Evolutionary conservation across 2,888 invertebrate species (phyloP), one percentile per base, ranked within the genome.

Genomic region (Diplazon laetatorius): DNA sequence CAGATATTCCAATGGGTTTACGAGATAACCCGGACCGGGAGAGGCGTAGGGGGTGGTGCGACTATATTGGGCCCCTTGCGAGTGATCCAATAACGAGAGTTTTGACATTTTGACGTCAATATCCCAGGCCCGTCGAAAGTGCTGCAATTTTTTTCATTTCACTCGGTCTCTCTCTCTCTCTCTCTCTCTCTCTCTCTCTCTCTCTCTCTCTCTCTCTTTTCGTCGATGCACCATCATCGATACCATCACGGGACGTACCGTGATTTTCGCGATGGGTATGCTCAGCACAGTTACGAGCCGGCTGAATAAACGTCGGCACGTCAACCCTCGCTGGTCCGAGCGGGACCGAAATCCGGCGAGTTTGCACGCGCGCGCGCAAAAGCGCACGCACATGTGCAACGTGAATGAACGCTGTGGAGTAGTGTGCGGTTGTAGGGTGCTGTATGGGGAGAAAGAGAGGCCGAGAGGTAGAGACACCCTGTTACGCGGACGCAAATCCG

Each of bases 61-160:
- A 30, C 55, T 16, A 30, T 65, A 63, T 63, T 42, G 62, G 57
- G 46, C 30, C 59, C 59, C 42, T 66, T 37, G 20, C 60, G 35
- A 16, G 77, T 65, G 63, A 78, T 75, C 78, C 78, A 78, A 78
- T 78, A 78, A 75, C 75, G 71, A 72, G 75, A 55, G 68, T 75
- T 78, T 78, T 75, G 78, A 78, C 78, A 63, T 78, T 75, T 75
- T 78, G 75, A 71, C 75, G 66, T 75, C 75, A 62, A 78, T 75
- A 78, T 25, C 70, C n/a, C 30, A 18, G 46, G 46, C 52, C 66
- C 22, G 52, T 57, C 52, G 66, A 80, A 77, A 74, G 77, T 74
- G 25, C 74, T 63, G 63, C 70, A 71, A 74, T 78, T 68, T 78
- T n/a, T 80, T 80, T 72, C 71, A 80, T 78, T 78, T 70, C 70